Evolutionary conservation across 2,113 vertebrate species (phyloP).

Genomic region (Vombatus ursinus): DNA sequence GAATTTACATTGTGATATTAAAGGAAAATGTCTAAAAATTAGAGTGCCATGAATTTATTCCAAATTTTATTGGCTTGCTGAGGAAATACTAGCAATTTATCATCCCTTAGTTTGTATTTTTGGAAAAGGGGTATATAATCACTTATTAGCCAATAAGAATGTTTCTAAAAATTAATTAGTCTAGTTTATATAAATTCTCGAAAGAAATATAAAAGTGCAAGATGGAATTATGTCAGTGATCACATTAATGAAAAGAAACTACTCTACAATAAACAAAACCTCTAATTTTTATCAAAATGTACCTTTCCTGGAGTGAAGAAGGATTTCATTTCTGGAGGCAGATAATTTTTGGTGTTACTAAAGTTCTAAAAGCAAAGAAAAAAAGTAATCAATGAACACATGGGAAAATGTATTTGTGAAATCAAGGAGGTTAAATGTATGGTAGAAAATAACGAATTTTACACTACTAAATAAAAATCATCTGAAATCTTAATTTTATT

Average conservation of each 20-base stretch:
- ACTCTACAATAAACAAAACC: conserved; percentile 38
- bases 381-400: conserved; percentile 22
- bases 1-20: conserved; percentile 5
- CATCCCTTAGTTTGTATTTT: conserved; percentile 10
- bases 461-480: not conserved
- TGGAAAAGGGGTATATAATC: conserved; percentile 9
- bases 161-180: conserved; percentile 24
- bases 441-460: not conserved
- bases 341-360: conserved; percentile 99
- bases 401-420: not conserved
- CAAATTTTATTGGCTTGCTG: not conserved
- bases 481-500: conserved; percentile 4
- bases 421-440: not conserved
- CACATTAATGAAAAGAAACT: conserved; percentile 49
- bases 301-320: conserved; percentile 99
- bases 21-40: not conserved
- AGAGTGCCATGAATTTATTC: conserved; percentile 21
- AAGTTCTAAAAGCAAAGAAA: conserved; percentile 90
- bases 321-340: conserved; percentile 98
- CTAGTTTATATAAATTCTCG: conserved; percentile 20
- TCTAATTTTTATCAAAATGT: conserved; percentile 57
- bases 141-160: conserved; percentile 31
- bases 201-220: conserved; percentile 49
- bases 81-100: not conserved
- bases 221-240: not conserved